Conservation (phyloP, 2,888 invertebrate species). For the Trissolcus brochymenae region DNA sequence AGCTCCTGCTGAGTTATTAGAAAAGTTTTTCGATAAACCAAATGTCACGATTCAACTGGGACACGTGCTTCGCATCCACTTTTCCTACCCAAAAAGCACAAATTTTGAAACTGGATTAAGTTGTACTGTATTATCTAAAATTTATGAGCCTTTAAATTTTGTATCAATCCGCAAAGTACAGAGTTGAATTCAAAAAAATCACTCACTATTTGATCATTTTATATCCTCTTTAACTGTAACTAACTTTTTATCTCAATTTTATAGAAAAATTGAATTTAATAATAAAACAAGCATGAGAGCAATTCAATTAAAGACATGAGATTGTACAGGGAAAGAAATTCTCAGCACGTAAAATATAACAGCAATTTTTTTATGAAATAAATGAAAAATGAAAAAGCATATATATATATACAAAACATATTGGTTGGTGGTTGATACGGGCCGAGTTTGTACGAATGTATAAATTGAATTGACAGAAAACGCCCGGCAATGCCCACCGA, state of each 20-base stretch:
- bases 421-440: constrained; percentile 1
- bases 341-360: not conserved
- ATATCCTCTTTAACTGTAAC: too few relatives aligned
- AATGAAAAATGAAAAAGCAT: too few relatives aligned
- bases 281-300: not conserved
- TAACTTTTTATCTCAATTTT: too few relatives aligned
- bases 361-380: not conserved
- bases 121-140: constrained; percentile 10
- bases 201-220: too few relatives aligned
- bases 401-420: too few relatives aligned
- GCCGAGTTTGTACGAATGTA: not conserved
- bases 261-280: not conserved
- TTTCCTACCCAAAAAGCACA: constrained; percentile 2
- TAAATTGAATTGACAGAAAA: constrained; percentile 64
- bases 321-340: constrained; percentile 21
- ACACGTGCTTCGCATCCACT: constrained; percentile 13
- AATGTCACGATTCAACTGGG: constrained; percentile 24
- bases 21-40: constrained; percentile 41
- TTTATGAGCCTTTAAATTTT: not conserved
- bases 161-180: not conserved
- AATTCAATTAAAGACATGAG: constrained; percentile 14
- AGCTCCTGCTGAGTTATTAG: constrained; percentile 24
- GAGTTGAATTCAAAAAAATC: too few relatives aligned
- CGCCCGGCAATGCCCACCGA: constrained; percentile 71
- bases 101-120: constrained; percentile 10